A percentile compares a stretch with the other conserved stretches of the same genome.
Evolutionary conservation across 2,113 vertebrate species (phyloP).

Genomic region (Suricata suricatta): DNA sequence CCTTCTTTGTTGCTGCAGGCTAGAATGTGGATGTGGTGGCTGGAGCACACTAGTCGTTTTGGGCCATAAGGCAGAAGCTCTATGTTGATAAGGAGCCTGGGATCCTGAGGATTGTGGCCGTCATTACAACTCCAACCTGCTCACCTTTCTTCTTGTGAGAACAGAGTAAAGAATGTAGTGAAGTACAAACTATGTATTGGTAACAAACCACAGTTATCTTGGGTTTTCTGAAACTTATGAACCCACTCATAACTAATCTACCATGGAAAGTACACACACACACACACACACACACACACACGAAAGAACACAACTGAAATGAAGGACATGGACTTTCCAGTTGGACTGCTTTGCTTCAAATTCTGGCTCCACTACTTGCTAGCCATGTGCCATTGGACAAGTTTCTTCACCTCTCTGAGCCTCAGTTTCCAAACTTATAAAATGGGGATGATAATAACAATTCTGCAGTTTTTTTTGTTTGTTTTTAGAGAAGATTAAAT

Average conservation of each 20-base stretch:
- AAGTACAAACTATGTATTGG: not conserved
- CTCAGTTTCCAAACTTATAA: not conserved
- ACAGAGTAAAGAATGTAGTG: too few species aligned
- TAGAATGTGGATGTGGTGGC: not conserved
- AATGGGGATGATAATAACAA: not conserved
- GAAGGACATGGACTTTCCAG: not conserved
- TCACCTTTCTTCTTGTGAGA: not conserved
- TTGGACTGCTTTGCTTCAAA: not conserved
- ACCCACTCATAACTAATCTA: not conserved
- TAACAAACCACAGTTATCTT: not conserved
- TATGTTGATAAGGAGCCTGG: not conserved
- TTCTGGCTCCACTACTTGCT: not conserved
- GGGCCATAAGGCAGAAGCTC: not conserved
- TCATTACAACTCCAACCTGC: not conserved
- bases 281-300: not conserved
- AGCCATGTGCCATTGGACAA: not conserved
- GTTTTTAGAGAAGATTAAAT: not conserved
- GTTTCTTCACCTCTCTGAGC: not conserved
- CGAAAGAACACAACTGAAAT: not conserved
- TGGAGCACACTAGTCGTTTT: not conserved
- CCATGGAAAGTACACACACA: not conserved
- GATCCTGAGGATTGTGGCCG: not conserved
- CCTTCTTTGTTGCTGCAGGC: not conserved
- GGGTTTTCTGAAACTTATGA: slow-evolving; percentile 25
- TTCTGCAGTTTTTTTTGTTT: not conserved